phyloP scores from a whole-genome alignment of 2,113 vertebrate species.

The Salvator merianae region DNA sequence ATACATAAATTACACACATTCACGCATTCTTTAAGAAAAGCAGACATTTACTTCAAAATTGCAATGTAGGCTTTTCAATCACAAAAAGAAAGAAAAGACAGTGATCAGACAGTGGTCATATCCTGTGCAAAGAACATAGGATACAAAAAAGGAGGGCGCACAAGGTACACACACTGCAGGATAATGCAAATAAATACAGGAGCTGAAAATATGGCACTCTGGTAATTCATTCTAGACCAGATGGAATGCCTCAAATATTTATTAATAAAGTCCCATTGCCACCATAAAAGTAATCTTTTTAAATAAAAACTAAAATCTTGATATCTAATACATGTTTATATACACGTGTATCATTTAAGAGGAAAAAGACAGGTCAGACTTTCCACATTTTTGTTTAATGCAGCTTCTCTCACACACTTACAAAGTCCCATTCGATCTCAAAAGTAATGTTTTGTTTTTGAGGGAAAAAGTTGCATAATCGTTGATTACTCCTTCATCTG shows the following conservation, averaged over 20 bases:
- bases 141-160: constrained; percentile 72
- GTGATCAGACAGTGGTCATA: constrained; percentile 78
- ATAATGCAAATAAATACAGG: constrained; percentile 79
- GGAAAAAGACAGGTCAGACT: constrained; percentile 71
- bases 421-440: constrained; percentile 66
- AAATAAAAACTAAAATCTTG: constrained; percentile 78
- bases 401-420: constrained; percentile 55
- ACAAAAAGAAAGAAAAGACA: constrained; percentile 78
- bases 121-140: constrained; percentile 74
- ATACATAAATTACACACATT: constrained; percentile 23
- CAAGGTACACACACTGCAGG: constrained; percentile 67
- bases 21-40: constrained; percentile 74
- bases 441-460: constrained; percentile 72
- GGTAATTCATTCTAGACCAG: constrained; percentile 70
- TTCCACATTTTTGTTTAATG: constrained; percentile 62
- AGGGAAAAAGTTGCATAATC: constrained; percentile 82
- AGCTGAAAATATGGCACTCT: constrained; percentile 74
- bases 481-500: constrained; percentile 70
- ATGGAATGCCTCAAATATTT: constrained; percentile 77
- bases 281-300: constrained; percentile 73
- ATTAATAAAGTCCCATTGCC: constrained; percentile 82
- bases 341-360: constrained; percentile 72
- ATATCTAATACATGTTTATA: constrained; percentile 75
- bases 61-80: constrained; percentile 79
- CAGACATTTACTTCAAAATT: constrained; percentile 83